Evolutionary conservation across 2,888 invertebrate genomes (phyloP), one percentile per base, ranked within the genome.

Genomic region (Opisthograptis luteolata): DNA sequence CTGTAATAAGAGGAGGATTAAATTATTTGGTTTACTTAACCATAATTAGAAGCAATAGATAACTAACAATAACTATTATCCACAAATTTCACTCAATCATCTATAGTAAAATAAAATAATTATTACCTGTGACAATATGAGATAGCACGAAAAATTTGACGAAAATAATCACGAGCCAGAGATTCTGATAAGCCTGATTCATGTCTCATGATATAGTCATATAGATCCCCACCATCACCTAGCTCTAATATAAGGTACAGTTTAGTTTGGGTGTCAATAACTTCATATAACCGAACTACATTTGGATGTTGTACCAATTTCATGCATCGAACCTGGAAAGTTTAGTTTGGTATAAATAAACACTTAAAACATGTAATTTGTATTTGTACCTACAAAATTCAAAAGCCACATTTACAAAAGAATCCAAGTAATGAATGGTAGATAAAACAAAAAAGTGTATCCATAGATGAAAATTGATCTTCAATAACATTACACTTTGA

Each of bases 231-330:
- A 36, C 99, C 99, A 91, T 99, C 99, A 9, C 98, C 99, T 73
- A 99, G 92, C 91, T 99, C 99, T 78, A 99, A 92, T 79, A 99
- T 98, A 83, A 98, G 93, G 91, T 98, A 98, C 73, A 99, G 92
- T 91, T 99, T 99, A 58, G 98, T 98, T 83, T 98, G 97, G 24
- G 99, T 99, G 90, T 99, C 99, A 79, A 99, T 99, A 58, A 99
- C 99, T 92, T 99, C 99, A 90, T 99, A 99, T 37, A 99, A 92
- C 46, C 99, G 93, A 34, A 99, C 99, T 27, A 99, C 99, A 91
- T 99, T 98, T 20, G 99, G 99, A 91, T 99, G 99, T 83, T 99
- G 99, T 34, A 99, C 99, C 69, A 99, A 91, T 89, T 99, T 99
- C 99, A 99, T 99, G 84, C 99, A 99, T 60, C 98, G 94, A 57